phyloP scores from a whole-genome alignment of 2,113 vertebrate species.

The Hemichromis elongatus region DNA sequence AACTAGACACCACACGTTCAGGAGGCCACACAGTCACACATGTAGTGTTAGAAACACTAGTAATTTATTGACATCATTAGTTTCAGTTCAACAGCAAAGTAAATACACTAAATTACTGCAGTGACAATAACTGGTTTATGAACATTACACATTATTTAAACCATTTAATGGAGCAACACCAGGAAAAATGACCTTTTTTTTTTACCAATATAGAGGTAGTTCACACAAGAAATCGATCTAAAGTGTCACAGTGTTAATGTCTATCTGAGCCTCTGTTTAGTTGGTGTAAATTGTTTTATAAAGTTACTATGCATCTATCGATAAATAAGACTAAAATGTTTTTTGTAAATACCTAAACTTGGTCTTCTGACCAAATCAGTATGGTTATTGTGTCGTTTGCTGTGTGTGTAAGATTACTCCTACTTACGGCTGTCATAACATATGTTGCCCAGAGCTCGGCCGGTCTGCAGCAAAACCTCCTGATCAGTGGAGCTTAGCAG shows the following conservation, averaged over 20 bases:
- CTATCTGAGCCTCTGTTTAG: no score
- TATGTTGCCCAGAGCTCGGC: constrained; percentile 96
- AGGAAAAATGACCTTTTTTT: no score
- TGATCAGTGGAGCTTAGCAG: constrained; percentile 91
- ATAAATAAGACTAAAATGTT: not conserved
- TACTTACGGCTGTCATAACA: constrained; percentile 99
- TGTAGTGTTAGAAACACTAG: not conserved
- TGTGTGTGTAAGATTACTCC: not conserved
- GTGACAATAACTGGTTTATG: rapidly evolving
- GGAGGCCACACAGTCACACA: not conserved
- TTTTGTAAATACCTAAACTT: not conserved
- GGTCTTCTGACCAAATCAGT: not conserved
- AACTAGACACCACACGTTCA: rapidly evolving
- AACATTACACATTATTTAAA: not conserved
- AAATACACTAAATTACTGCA: not conserved
- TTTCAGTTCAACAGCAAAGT: not conserved
- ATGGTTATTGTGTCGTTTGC: not conserved
- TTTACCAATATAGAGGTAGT: no score
- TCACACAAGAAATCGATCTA: no score
- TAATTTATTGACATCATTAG: not conserved
- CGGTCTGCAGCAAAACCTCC: constrained; percentile 94
- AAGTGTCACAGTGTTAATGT: no score
- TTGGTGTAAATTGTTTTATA: no score
- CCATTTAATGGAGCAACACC: no score
- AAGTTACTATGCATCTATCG: no score